Percentiles rank a stretch among this genome's conserved stretches.
These are phyloP conservation scores for Hycleus cichorii DNA, from an alignment of 1,140 invertebrate genomes.

Conservation along the genomic window DNA sequence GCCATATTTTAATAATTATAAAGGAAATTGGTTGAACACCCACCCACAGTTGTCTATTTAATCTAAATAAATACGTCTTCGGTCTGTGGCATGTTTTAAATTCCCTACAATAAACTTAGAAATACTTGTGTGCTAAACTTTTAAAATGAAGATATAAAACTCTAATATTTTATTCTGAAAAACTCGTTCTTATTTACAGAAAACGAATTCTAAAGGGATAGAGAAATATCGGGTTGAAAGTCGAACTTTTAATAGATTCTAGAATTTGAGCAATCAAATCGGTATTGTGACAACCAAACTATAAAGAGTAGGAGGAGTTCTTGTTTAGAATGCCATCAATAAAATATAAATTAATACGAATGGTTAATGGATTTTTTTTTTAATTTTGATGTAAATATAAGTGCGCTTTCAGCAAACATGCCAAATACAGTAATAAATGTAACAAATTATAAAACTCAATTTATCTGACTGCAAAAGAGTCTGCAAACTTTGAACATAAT, in stretches of 20 bases:
- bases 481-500: conserved; percentile 37
- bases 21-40: conserved; percentile 19
- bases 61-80: conserved; percentile 30
- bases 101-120: conserved; percentile 12
- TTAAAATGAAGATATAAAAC: conserved; percentile 29
- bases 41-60: conserved; percentile 27
- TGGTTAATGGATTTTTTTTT: neutral
- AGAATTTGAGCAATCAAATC: too few relatives aligned
- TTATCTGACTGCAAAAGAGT: conserved; percentile 36
- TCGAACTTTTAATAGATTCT: too few relatives aligned
- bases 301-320: too few relatives aligned
- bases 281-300: too few relatives aligned
- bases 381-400: conserved; percentile 19
- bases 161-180: conserved; percentile 2
- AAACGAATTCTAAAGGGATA: too few relatives aligned
- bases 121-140: conserved; percentile 19
- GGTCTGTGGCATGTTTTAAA: conserved; percentile 19
- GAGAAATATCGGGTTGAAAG: too few relatives aligned
- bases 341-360: too few relatives aligned
- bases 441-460: conserved; percentile 38
- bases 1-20: conserved; percentile 25
- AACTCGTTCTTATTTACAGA: neutral
- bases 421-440: conserved; percentile 31
- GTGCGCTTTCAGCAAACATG: conserved; percentile 28
- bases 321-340: too few relatives aligned